These are phyloP conservation scores for Temnothorax unifasciatus DNA, from an alignment of 2,888 invertebrate species.

Conservation along the genomic window DNA sequence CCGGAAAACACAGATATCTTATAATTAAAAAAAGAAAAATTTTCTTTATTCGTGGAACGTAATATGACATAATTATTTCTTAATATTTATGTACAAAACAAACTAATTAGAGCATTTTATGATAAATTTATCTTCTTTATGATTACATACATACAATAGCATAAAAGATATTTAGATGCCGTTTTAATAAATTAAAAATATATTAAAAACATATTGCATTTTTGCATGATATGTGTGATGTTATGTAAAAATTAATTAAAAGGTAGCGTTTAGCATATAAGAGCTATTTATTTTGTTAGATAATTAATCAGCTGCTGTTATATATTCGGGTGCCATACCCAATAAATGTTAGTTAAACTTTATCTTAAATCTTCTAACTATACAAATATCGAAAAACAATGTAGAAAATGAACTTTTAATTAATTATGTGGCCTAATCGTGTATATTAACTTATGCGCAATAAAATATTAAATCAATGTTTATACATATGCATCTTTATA, in stretches of 20 bases:
- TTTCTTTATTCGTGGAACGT: not conserved
- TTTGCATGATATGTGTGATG: constrained; percentile 20
- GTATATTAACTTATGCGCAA: constrained; percentile 63
- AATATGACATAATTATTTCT: not conserved
- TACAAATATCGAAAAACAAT: not conserved
- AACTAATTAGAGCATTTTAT: not conserved
- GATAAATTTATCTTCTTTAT: not conserved
- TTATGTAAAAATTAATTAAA: constrained; percentile 28
- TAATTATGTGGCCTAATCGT: not conserved
- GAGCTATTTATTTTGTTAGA: constrained; percentile 20
- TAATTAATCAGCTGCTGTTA: constrained; percentile 65
- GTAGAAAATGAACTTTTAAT: constrained; percentile 27
- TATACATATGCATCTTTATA: not conserved
- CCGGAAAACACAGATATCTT: not conserved
- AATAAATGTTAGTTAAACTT: constrained; percentile 65
- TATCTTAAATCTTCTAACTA: not conserved
- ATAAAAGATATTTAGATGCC: not conserved
- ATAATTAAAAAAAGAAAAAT: not conserved
- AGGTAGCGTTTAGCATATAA: not conserved
- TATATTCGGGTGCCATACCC: constrained; percentile 83
- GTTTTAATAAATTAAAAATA: constrained; percentile 12
- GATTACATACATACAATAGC: not conserved
- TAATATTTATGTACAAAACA: not conserved
- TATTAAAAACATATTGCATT: not conserved
- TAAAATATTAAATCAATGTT: constrained; percentile 61